phyloP scores from a whole-genome alignment of 2,797 vertebrate genomes.

The Garrulus glandarius region DNA sequence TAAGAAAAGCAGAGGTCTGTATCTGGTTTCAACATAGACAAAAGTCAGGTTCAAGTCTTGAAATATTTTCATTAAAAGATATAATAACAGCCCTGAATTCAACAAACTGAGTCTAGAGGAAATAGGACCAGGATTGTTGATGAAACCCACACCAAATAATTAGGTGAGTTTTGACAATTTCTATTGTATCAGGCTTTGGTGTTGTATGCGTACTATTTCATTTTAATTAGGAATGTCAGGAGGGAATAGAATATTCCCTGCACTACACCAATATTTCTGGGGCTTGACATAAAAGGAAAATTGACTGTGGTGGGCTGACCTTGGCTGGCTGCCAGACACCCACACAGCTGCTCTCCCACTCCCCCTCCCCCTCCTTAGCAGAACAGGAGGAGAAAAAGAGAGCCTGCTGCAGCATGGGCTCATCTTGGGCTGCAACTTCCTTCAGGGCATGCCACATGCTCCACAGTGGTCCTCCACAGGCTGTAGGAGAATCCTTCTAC shows the following conservation, averaged over 20 bases:
- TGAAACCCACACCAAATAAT: neutral
- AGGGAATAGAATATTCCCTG: neutral
- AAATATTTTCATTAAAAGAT: neutral
- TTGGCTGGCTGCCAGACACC: neutral
- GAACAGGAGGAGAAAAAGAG: neutral
- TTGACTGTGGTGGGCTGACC: neutral
- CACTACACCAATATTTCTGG: neutral
- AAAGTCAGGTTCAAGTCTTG: neutral
- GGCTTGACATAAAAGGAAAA: neutral
- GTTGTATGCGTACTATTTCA: neutral
- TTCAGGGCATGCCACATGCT: neutral
- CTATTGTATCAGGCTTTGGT: fast-evolving
- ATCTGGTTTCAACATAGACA: neutral
- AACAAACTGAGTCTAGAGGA: neutral
- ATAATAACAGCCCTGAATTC: neutral
- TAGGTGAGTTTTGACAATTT: neutral
- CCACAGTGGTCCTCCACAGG: fast-evolving
- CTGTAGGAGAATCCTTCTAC: neutral
- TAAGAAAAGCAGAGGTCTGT: neutral
- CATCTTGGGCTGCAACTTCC: neutral
- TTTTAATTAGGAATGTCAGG: neutral
- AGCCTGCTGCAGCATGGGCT: neutral
- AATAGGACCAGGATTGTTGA: neutral
- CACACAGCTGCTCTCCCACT: neutral
- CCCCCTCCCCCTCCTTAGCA: fast-evolving